phyloP scores from a whole-genome alignment of 2,113 vertebrate genomes.

The Brachyhypopomus occidentalis region DNA sequence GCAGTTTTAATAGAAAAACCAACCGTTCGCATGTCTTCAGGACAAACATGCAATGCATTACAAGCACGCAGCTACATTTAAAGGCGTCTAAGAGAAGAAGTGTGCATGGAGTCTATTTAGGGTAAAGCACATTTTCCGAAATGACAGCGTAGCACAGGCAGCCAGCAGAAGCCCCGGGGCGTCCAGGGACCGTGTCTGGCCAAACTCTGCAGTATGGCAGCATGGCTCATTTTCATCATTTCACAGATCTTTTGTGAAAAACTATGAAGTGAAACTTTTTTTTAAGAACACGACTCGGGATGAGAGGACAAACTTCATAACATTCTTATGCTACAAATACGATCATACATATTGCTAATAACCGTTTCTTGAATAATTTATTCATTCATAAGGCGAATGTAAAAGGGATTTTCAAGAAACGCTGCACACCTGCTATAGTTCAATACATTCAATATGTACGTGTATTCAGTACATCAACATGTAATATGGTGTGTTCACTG shows the following conservation, averaged over 20 bases:
- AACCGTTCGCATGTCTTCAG: background rate
- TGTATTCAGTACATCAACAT: background rate
- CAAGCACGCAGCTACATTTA: constrained; percentile 5
- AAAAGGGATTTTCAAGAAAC: background rate
- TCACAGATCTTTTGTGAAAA: constrained; percentile 7
- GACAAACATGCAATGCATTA: constrained; percentile 7
- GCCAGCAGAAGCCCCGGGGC: constrained; percentile 20
- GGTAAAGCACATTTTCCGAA: constrained; percentile 14
- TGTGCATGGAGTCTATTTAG: constrained; percentile 25
- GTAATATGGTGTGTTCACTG: too few relatives aligned
- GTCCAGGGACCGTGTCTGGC: background rate
- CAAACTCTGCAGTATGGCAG: constrained; percentile 14
- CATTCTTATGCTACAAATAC: constrained; percentile 1
- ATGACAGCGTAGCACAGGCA: constrained; percentile 29
- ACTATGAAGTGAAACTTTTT: background rate
- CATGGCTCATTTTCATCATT: constrained; percentile 40
- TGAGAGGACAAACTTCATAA: background rate
- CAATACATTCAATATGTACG: too few relatives aligned
- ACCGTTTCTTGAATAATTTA: background rate
- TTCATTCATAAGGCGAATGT: background rate
- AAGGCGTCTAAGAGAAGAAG: constrained; percentile 5
- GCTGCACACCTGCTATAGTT: background rate
- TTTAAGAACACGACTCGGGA: background rate
- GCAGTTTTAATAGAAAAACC: background rate
- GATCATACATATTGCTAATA: background rate